Conservation (phyloP, 1,140 invertebrate species). For the Zeugodacus cucurbitae region DNA sequence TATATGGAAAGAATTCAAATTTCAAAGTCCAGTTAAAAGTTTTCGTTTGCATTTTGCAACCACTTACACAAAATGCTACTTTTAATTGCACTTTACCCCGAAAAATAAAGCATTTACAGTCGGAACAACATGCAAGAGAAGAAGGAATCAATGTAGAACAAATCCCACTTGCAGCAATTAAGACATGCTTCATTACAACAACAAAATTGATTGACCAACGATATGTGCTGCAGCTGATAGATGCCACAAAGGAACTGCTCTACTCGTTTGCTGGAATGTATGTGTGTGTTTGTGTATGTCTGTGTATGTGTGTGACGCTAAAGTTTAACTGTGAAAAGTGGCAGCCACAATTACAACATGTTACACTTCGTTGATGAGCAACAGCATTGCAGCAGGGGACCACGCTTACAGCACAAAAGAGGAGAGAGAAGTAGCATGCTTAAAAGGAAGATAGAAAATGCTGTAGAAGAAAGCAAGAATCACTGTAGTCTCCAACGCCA, state of each 20-base stretch:
- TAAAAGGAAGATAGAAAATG: neutral
- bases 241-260: too few species aligned
- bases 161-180: neutral
- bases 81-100: too few species aligned
- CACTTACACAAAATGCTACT: too few species aligned
- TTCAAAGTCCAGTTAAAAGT: too few species aligned
- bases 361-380: neutral
- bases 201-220: neutral
- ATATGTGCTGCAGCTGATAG: too few species aligned
- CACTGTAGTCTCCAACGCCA: neutral
- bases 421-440: neutral
- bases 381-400: neutral
- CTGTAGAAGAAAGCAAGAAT: neutral
- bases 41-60: too few species aligned
- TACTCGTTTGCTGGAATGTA: neutral
- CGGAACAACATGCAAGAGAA: neutral
- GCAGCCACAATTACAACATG: constrained; percentile 31
- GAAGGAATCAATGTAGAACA: neutral
- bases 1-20: too few species aligned
- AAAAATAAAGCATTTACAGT: too few species aligned
- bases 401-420: neutral
- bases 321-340: neutral
- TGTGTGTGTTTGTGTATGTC: neutral
- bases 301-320: neutral
- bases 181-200: neutral